phyloP scores from a whole-genome alignment of 2,888 invertebrate species.

The Morinoia aosen region DNA sequence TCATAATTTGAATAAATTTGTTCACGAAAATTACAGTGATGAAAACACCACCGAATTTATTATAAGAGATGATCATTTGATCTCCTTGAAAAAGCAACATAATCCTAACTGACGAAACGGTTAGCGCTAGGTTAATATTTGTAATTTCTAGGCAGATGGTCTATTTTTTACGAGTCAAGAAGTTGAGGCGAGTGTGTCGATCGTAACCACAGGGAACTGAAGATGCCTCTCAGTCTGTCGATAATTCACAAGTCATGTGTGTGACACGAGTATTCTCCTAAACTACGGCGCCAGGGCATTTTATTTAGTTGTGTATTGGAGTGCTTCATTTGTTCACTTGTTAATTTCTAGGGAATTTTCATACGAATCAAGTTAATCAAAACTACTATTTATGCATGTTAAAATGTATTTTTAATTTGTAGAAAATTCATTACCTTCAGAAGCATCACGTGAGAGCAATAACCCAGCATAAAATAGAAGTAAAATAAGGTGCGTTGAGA shows the following conservation, averaged over 20 bases:
- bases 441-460: neutral
- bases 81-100: no score
- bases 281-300: neutral
- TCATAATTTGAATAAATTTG: no score
- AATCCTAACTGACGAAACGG: no score
- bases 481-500: neutral
- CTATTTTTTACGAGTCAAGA: neutral
- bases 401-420: no score
- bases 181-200: neutral
- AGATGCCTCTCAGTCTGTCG: neutral
- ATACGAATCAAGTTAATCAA: neutral
- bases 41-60: no score
- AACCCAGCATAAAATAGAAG: neutral
- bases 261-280: neutral
- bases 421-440: neutral
- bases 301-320: neutral
- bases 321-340: neutral
- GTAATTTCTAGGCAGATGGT: no score
- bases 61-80: no score
- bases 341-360: neutral
- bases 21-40: no score
- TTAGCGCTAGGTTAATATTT: no score
- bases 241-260: neutral
- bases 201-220: neutral
- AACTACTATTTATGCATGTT: no score